Conservation (phyloP, 2,797 vertebrate genomes). For the Melanogrammus aeglefinus region DNA sequence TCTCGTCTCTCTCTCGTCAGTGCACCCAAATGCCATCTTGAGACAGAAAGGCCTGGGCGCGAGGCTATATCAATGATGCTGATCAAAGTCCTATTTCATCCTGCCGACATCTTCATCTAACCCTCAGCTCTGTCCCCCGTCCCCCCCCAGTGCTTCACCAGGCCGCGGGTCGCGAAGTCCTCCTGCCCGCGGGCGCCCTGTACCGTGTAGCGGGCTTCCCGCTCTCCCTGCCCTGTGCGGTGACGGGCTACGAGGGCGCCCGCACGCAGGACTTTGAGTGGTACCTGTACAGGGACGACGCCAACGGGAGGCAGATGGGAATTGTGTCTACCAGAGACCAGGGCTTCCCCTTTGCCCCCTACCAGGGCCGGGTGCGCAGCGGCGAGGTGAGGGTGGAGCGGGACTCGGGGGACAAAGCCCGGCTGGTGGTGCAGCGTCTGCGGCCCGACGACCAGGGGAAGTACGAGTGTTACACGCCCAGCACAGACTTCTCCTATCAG, state of each 20-base stretch:
- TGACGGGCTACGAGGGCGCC: constrained; percentile 78
- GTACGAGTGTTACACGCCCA: constrained; percentile 88
- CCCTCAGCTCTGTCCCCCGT: neutral
- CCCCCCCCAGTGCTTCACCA: constrained; percentile 58
- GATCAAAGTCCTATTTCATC: neutral
- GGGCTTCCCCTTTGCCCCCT: constrained; percentile 77
- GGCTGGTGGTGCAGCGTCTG: constrained; percentile 77
- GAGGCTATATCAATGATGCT: no score
- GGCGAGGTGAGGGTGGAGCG: constrained; percentile 83
- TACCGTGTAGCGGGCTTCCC: constrained; percentile 82
- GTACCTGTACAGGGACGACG: constrained; percentile 77
- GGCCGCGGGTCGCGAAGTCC: constrained; percentile 75
- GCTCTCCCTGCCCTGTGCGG: constrained; percentile 77
- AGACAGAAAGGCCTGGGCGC: neutral
- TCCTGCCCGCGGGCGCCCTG: constrained; percentile 77
- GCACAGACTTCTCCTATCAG: constrained; percentile 78
- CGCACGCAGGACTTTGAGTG: constrained; percentile 87
- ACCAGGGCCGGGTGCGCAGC: constrained; percentile 67
- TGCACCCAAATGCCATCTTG: neutral
- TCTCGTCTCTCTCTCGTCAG: no score
- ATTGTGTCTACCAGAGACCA: constrained; percentile 82
- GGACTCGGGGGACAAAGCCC: constrained; percentile 73
- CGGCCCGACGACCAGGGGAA: constrained; percentile 79
- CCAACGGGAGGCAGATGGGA: constrained; percentile 70
- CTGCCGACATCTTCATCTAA: neutral